Evolutionary conservation across 2,797 vertebrate genomes (phyloP), one percentile per base, ranked within the genome.

Genomic region (Cichlasoma orientale): DNA sequence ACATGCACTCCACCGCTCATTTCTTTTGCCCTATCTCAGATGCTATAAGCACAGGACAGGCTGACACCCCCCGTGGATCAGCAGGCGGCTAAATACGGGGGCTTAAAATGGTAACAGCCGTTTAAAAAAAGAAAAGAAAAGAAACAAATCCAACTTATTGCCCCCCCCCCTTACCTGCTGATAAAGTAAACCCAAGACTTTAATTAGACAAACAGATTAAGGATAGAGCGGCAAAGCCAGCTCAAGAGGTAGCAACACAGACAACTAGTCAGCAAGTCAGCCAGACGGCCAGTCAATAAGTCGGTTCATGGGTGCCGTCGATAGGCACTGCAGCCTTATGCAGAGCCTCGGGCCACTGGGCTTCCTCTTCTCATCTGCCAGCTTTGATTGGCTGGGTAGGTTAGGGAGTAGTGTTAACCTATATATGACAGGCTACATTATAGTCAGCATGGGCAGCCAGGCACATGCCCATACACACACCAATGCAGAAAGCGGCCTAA

Each of bases 391-490:
- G 91, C 95, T 95, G 93, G 89, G 85, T 89, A 91, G 94, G 94
- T 95, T 96, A 94, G 95, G 91, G 91, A 95, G 95, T 74, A 87
- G 84, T 74, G 89, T 68, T 96, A 97, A 97, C 96, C 97, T 96
- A 98, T 92, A 96, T 98, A 96, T 93, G 96, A 98, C 96, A 97
- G 94, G 87, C 92, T 89, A 83, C 88, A 96, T 97, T 95, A 97
- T 92, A 95, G 94, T 97, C 96, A 96, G 84, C 88, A 83, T 94
- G 92, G 89, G 89, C 85, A 92, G 90, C 94, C 95, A 84, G 75
- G 94, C 90, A 86, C 86, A 86, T 73, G 70, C 84, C 74, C 56
- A 55, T 21, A 6, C 75, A 80, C 16, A 80, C 54, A 63, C 78
- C 59, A 57, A 75, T 31, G 27, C 59, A 79, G 58, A 66, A 70